Evolutionary conservation across 2,797 vertebrate genomes (phyloP), one percentile per base, ranked within the genome.

Genomic region (Protosalanx chinensis): DNA sequence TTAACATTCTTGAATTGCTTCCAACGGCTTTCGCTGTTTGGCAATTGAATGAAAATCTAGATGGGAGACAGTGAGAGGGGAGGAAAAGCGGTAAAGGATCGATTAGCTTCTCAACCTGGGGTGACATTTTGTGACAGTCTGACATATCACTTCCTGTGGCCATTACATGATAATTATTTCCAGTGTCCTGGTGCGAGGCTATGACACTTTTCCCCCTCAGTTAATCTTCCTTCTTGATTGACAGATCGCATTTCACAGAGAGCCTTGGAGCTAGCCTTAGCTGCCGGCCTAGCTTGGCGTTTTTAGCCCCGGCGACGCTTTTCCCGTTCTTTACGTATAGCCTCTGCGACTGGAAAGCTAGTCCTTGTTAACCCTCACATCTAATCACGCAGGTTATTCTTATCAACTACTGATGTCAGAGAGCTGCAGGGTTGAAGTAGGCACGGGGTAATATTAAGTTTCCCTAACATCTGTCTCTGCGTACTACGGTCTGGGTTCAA

Each of bases 121-220:
- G 20, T 78, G 76, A 79, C 72, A 82, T 79, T 82, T 74, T 77
- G 72, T 79, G 75, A 84, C 81, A 81, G 85, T 59, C 81, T 78
- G 83, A 88, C 85, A 84, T 72, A 79, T 82, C 70, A 68, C 71
- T 83, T 79, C 73, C 72, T 37, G 68, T 73, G 76, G 76, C 84
- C 85, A 84, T 84, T 82, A 71, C 75, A 81, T 84, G 78, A 81
- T 84, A 83, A 89, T 88, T 83, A 82, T 85, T 83, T 75, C 69
- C 76, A 73, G 74, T 76, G 79, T 87, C 81, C 78, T 61, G 68
- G 68, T 60, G 67, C 75, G 77, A 84, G 27, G 72, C 75, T 46
- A 51, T 66, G 67, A 69, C 10, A 67, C 68, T 79, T 70, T 77
- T 72, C 79, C 69, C 37, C 5, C 41, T 61, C 64, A 60, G 63